Conservation (phyloP, 2,888 invertebrate genomes). For the Nephrotoma appendiculata region DNA sequence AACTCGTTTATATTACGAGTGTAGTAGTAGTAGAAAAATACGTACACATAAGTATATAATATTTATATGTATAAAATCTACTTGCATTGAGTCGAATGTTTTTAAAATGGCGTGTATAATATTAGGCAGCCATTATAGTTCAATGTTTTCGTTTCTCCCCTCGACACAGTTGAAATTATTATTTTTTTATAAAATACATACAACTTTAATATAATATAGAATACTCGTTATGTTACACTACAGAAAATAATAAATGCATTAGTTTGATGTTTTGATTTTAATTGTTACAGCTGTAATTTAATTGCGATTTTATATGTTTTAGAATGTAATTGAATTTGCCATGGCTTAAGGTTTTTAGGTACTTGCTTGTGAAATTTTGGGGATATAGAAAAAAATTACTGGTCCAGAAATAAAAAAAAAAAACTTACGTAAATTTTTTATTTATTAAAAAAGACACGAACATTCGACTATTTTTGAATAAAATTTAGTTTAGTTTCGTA, state of each 20-base stretch:
- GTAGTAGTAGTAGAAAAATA: neutral
- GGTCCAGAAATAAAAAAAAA: neutral
- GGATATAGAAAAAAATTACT: neutral
- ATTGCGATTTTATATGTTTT: neutral
- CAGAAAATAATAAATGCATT: neutral
- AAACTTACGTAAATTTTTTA: neutral
- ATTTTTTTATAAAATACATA: neutral
- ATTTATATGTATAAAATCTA: neutral
- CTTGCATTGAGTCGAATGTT: constrained; percentile 5
- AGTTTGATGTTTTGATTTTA: neutral
- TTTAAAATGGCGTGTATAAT: constrained; percentile 4
- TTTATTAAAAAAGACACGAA: neutral
- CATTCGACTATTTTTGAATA: neutral
- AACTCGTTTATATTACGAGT: neutral
- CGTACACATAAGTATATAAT: neutral
- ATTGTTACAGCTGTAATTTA: neutral
- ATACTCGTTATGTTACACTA: neutral
- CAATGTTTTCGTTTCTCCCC: constrained; percentile 2
- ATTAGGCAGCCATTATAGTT: constrained; percentile 7
- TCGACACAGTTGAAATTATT: neutral
- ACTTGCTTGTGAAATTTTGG: neutral
- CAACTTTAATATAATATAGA: neutral
- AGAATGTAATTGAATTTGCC: neutral
- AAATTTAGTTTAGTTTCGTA: neutral
- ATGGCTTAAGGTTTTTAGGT: neutral